A percentile compares a stretch with the other conserved stretches of the same genome.
Evolutionary conservation across 1,140 invertebrate species (phyloP).

Genomic region (Cydia fagiglandana): DNA sequence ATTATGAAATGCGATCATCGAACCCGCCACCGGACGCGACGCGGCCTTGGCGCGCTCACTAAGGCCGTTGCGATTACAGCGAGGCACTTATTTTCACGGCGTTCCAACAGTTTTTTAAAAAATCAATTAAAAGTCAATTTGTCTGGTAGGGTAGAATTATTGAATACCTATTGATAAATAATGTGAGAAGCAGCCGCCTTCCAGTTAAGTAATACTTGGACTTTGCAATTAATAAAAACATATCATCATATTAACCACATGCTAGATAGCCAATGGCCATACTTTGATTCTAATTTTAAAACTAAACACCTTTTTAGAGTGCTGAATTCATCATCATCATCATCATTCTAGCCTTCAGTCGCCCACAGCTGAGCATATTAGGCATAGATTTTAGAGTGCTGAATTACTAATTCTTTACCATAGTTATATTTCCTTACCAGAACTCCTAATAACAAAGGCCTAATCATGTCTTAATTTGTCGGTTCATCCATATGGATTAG

Average conservation of each 20-base stretch:
- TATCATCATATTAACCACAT: not conserved
- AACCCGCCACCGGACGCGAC: constrained; percentile 44
- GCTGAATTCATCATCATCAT: too few relatives aligned
- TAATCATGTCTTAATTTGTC: too few relatives aligned
- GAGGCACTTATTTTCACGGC: not conserved
- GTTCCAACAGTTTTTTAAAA: not conserved
- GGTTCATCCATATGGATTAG: not conserved
- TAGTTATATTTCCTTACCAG: too few relatives aligned
- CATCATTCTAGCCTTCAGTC: too few relatives aligned
- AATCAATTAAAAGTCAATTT: not conserved
- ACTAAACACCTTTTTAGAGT: too few relatives aligned
- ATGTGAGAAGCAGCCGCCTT: not conserved
- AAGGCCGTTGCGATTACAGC: constrained; percentile 37
- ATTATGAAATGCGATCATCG: constrained; percentile 41
- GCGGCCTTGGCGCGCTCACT: constrained; percentile 44
- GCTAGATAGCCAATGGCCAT: too few relatives aligned
- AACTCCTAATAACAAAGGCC: too few relatives aligned
- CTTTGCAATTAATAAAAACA: not conserved
- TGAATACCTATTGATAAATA: constrained; percentile 4
- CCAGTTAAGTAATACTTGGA: not conserved
- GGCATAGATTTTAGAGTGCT: too few relatives aligned
- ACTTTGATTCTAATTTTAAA: too few relatives aligned
- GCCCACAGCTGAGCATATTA: too few relatives aligned
- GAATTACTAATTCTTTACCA: too few relatives aligned
- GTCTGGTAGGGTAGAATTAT: not conserved